These are phyloP conservation scores for Microctonus aethiopoides DNA, from an alignment of 2,888 invertebrate species.

Conservation along the genomic window DNA sequence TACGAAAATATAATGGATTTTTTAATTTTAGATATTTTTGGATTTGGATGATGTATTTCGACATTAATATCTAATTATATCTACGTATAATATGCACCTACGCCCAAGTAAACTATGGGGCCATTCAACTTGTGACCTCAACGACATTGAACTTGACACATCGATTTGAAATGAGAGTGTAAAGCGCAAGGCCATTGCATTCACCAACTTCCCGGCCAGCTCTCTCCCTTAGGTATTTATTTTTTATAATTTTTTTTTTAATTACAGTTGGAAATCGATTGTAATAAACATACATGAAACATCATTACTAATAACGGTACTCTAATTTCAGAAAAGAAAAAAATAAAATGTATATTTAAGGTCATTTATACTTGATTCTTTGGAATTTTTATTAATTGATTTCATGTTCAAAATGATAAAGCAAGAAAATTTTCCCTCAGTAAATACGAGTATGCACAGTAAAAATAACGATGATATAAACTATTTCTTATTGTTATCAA, in stretches of 20 bases:
- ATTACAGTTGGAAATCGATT: neutral
- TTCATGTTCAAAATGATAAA: too few relatives aligned
- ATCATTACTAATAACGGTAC: neutral
- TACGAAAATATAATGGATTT: too few relatives aligned
- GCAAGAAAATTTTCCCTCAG: too few relatives aligned
- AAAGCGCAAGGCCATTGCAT: constrained; percentile 9
- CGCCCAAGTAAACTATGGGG: constrained; percentile 17
- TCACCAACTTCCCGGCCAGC: constrained; percentile 14
- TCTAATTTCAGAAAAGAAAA: neutral
- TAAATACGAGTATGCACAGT: too few relatives aligned
- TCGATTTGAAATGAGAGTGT: constrained; percentile 29
- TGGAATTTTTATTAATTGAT: too few relatives aligned
- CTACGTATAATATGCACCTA: neutral
- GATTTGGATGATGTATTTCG: neutral
- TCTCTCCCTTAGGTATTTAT: neutral
- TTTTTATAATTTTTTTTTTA: neutral
- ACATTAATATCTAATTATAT: too few relatives aligned
- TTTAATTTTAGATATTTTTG: too few relatives aligned
- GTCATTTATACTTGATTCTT: too few relatives aligned
- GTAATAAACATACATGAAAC: neutral
- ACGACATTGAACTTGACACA: constrained; percentile 48
- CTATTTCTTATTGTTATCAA: too few relatives aligned
- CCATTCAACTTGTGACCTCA: constrained; percentile 47
- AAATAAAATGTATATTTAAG: neutral
- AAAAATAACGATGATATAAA: too few relatives aligned